These are phyloP conservation scores for Scolopax bukidnonensis DNA, from an alignment of 2,797 vertebrate genomes.

Conservation along the genomic window DNA sequence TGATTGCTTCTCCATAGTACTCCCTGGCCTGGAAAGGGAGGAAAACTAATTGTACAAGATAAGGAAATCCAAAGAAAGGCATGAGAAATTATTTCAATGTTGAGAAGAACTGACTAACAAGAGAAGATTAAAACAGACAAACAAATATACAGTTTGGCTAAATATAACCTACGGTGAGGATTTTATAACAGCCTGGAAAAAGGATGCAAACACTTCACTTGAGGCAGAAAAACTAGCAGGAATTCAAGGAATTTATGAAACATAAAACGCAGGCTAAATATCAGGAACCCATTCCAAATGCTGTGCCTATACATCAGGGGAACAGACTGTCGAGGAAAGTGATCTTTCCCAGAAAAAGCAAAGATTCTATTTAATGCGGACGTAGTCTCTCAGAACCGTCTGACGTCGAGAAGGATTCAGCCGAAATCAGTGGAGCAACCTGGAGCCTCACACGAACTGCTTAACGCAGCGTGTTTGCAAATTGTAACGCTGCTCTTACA, in stretches of 20 bases:
- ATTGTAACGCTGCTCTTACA: conserved; percentile 33
- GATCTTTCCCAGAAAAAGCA: background rate
- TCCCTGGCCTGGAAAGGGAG: background rate
- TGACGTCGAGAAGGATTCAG: background rate
- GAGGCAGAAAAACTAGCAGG: background rate
- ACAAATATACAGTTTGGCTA: background rate
- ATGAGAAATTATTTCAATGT: background rate
- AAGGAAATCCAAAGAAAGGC: background rate
- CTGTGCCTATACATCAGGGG: background rate
- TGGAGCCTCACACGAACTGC: background rate
- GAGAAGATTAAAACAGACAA: background rate
- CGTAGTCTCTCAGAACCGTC: background rate
- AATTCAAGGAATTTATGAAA: background rate
- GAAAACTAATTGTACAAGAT: background rate
- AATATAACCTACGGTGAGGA: background rate
- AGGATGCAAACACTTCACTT: background rate
- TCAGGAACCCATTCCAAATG: background rate
- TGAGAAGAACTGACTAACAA: background rate
- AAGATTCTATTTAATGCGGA: background rate
- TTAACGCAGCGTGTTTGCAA: conserved; percentile 43
- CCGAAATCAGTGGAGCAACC: background rate
- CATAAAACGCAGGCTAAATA: background rate
- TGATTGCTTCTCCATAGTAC: background rate
- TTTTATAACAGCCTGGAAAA: background rate
- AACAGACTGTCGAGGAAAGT: background rate